Base-by-base conservation (phyloP, 2,797 vertebrate genomes). In the Pangasius sanitwongsei region DNA sequence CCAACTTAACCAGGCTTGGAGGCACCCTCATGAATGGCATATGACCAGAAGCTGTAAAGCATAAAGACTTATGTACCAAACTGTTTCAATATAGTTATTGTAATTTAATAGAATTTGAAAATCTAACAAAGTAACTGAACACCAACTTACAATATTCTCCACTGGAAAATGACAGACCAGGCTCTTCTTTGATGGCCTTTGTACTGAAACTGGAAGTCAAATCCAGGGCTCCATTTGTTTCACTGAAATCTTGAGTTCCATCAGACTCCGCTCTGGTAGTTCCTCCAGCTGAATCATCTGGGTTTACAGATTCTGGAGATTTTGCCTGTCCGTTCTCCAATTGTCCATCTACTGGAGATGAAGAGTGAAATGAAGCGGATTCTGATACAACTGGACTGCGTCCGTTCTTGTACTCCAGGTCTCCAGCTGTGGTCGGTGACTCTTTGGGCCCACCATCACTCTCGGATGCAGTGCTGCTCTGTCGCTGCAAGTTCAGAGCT, bases 381-480 rank as follows among this genome's bases (percentile, higher is more conserved):
- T 99, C 98, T 0, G 97, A 96, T 77, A 96, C 91, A 0, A 96
- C 94, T 0, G 98, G 98, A 93, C 98, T 99, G 9, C 95, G 93
- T 87, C 96, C 96, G 0, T 96, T 98, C 80, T 95, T 97, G 89
- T 96, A 97, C 41, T 98, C 98, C 50, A 94, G 94, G 82, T 99
- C 98, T 20, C 95, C 96, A 0, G 90, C 85, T 88, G 94, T 93
- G 0, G 96, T 95, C 1, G 94, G 95, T 0, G 97, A 97, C 81
- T 98, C 98, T 80, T 98, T 99, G 8, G 96, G 94, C 31, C 96
- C 92, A 18, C 95, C 94, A 0, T 99, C 98, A 0, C 97, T 97
- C 92, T 99, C 98, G 0, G 97, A 98, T 28, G 97, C 95, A 2
- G 97, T 94, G 92, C 98, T 98, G 89, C 94, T 97, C 93, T 99